Base-by-base conservation (phyloP, 2,888 invertebrate species). In the Odontocerum albicorne region DNA sequence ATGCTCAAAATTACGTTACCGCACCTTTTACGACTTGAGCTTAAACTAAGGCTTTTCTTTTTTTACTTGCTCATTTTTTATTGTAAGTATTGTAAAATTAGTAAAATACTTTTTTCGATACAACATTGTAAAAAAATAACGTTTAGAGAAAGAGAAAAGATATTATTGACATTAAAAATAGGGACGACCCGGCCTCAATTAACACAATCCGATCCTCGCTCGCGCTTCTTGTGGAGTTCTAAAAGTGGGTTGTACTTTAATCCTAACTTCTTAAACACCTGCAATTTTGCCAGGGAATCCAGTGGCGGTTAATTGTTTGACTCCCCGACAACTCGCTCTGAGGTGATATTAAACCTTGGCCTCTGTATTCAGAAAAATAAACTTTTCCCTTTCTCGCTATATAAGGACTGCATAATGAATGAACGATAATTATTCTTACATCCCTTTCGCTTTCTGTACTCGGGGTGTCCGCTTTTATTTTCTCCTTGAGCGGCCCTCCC, bases 341-440 rank as follows among this genome's bases (percentile, higher is more conserved):
- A 72, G 67, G 66, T 68, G 68, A 69, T 67, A 66, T 63, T 57
- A 62, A 64, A 63, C 61, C 66, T 63, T 65, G 63, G 65, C 66
- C 63, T 62, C 62, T 45, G 42, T 40, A 36, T 43, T 12, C 47
- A 22, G 49, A 15, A 49, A 55, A 55, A 49, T 16, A 55, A 55
- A 55, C 42, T 55, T 55, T 43, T 31, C 20, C 53, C 42, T 53
- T 39, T 40, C 64, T 63, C 65, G 62, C 63, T 65, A 66, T 55
- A 51, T 57, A 49, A 65, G 68, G 70, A 69, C 67, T 71, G 71
- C 70, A 72, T 73, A 72, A 73, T 73, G 67, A 71, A 74, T 74
- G 67, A 70, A 69, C 68, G 62, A 69, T 71, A 71, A 73, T 73
- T 73, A 73, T 71, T 73, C 69, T 67, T 69, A 67, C 69, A 69